Evolutionary conservation across 2,888 invertebrate species (phyloP), one percentile per base, ranked within the genome.

Genomic region (Timandra comae): DNA sequence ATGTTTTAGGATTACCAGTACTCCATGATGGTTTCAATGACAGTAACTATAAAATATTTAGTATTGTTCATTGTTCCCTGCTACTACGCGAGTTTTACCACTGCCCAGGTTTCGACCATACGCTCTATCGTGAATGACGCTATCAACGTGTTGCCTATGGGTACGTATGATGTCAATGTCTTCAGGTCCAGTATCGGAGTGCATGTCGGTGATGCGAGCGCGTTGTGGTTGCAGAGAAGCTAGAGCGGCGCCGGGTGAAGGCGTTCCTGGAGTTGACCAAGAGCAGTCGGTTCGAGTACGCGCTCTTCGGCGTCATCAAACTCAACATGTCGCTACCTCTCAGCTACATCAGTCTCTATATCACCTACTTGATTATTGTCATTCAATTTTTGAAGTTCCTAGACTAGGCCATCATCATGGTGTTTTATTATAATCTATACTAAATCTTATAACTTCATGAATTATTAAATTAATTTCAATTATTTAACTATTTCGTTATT

Each of bases 381-480:
- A 69, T 81, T 49, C 82, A 82, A 43, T 81, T 81, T 39, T 75
- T 78, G 0, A 81, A 82, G 45, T 75, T 80, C 46, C 62, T 82
- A 16, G 80, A 79, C 40, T 78, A 52, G n/a, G n/a, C n/a, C n/a
- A n/a, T n/a, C n/a, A n/a, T n/a, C n/a, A n/a, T n/a, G n/a, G n/a
- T n/a, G n/a, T n/a, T n/a, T n/a, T n/a, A n/a, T n/a, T n/a, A n/a
- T n/a, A n/a, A n/a, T n/a, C n/a, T n/a, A n/a, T n/a, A n/a, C n/a
- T n/a, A n/a, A n/a, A n/a, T n/a, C n/a, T n/a, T n/a, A n/a, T n/a
- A n/a, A n/a, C n/a, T n/a, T n/a, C n/a, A n/a, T n/a, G n/a, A n/a
- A n/a, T n/a, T n/a, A n/a, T n/a, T n/a, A n/a, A n/a, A n/a, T n/a
- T n/a, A n/a, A n/a, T n/a, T n/a, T n/a, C n/a, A n/a, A n/a, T n/a